Evolutionary conservation across 2,888 invertebrate genomes (phyloP), one percentile per base, ranked within the genome.

Genomic region (Polyploca ridens): DNA sequence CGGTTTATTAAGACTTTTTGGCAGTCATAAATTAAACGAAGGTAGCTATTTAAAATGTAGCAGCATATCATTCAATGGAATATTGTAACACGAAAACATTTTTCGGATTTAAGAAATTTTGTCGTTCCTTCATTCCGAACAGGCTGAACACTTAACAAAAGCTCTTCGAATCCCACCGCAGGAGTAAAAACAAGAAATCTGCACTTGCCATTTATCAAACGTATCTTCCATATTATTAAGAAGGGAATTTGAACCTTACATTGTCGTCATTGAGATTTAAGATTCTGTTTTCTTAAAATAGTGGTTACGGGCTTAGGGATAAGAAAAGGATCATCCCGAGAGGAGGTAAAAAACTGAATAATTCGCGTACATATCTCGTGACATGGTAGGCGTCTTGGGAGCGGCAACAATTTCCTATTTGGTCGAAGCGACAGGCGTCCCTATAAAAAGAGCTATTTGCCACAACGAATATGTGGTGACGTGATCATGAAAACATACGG

Each of bases 311-410:
- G 78, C 70, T 79, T 82, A 80, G 67, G 73, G 71, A 72, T 70
- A 72, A 76, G 74, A 75, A 70, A 70, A 73, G 72, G 79, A 84
- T 87, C 80, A 84, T 85, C 84, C 85, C 79, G 78, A 77, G 82
- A 82, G 86, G 85, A 86, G 84, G 86, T 86, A 87, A 90, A 90
- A 89, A 91, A 88, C 87, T 85, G 88, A 88, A 90, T 90, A 89
- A 90, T 90, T 91, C 88, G 81, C 84, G 80, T 84, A 86, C 84
- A 88, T 84, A 87, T 90, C 86, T 86, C 80, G 82, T 79, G 86
- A 87, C 86, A 85, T 83, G 83, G 86, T 79, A 82, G 85, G 85
- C 86, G 86, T 83, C 86, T 85, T 75, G 89, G 86, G 88, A 90
- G 79, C 79, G 84, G 82, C 87, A 85, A 89, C 88, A 87, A 87